Evolutionary conservation across 1,140 invertebrate genomes (phyloP), one percentile per base, ranked within the genome.

Genomic region (Chionoecetes opilio): DNA sequence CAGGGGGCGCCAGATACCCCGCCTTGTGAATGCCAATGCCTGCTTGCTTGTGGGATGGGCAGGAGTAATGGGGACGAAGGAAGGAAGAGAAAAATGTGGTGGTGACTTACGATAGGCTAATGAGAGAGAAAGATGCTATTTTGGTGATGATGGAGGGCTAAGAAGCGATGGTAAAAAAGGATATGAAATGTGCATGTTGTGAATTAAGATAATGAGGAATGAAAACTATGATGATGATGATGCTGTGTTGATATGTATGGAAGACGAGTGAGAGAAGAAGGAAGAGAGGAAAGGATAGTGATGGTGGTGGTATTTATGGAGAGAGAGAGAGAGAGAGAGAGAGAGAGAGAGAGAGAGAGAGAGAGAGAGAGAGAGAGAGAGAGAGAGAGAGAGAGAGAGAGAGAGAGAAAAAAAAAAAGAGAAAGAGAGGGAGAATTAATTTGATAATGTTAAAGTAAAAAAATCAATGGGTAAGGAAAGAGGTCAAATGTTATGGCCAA

Each of bases 341-440:
- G n/a, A 11, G 9, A 11, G 9, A 11, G 53, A 11, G 53, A 75
- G n/a, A 11, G n/a, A 75, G 53, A 75, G 53, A n/a, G 53, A 75
- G 53, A 11, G 9, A 11, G 53, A 11, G 53, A 11, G 53, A 11
- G 29, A 3, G 84, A 3, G 84, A 29, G 84, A 85, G 84, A 31
- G 29, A 31, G 29, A 31, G 84, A 31, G 84, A 85, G 84, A 85
- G 84, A 85, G 84, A 31, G 84, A 85, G 84, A 85, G 84, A 85
- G 84, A 85, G 84, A 85, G 84, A 85, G 84, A 85, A 34, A 85
- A 34, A 85, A 34, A 85, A 34, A 85, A 34, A 85, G 84, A 85
- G 84, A 85, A 34, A 85, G 84, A 85, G 84, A 85, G 84, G 37
- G 84, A 85, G 9, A 85, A 34, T 5, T 3, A 26, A 31, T 5